Evolutionary conservation across 1,140 invertebrate genomes (phyloP).

Genomic region (Coenobita brevimanus): DNA sequence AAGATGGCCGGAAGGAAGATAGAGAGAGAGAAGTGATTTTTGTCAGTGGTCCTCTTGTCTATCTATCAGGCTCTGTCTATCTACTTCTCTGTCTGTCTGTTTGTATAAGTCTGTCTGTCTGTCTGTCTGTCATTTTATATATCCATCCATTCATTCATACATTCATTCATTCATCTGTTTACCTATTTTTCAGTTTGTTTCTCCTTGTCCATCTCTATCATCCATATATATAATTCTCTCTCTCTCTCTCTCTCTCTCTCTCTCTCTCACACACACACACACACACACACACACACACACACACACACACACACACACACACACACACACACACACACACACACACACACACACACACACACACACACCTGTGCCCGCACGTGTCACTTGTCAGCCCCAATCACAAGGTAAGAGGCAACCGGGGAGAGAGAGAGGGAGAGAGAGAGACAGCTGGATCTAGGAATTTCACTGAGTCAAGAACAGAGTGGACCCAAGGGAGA

Average conservation of each 20-base stretch:
- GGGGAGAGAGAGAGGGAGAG: too few species aligned
- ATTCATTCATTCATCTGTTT: too few species aligned
- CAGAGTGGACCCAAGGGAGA: not conserved
- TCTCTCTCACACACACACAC: constrained; percentile 6
- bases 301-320: constrained; percentile 35
- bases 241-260: not conserved
- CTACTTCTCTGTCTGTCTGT: not conserved
- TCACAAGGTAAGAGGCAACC: not conserved
- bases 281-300: constrained; percentile 34
- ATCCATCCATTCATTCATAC: not conserved
- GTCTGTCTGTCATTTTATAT: not conserved
- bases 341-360: constrained; percentile 12
- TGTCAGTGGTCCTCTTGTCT: not conserved
- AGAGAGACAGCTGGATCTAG: not conserved
- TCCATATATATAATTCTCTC: not conserved
- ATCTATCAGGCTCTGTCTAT: not conserved
- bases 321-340: constrained; percentile 17
- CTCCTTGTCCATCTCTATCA: too few species aligned
- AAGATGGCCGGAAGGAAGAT: not conserved
- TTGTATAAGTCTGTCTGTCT: not conserved
- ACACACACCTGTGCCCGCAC: not conserved
- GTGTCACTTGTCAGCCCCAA: not conserved
- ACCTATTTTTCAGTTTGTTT: too few species aligned
- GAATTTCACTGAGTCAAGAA: not conserved
- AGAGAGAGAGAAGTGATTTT: not conserved